Conservation (phyloP, 2,888 invertebrate genomes). For the Caenorhabditis afra region DNA sequence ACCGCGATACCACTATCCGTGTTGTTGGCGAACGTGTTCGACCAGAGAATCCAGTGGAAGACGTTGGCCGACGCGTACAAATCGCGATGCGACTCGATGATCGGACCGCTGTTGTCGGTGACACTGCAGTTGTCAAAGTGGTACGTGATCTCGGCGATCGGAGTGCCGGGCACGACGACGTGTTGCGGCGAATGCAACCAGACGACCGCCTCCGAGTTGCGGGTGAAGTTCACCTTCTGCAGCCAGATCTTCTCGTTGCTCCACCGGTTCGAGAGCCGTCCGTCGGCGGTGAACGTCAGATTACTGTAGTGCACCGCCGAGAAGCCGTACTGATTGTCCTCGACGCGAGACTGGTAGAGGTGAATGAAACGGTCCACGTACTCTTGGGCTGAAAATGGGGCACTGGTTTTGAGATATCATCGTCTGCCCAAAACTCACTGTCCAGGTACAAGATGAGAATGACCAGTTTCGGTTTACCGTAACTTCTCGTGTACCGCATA, state of each 20-base stretch:
- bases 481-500: slow-evolving; percentile 79
- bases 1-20: slow-evolving; percentile 90
- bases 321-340: slow-evolving; percentile 86
- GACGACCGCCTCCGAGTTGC: slow-evolving; percentile 78
- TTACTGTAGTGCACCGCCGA: slow-evolving; percentile 87
- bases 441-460: slow-evolving; percentile 79
- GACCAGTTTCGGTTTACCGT: slow-evolving; percentile 76
- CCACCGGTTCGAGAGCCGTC: slow-evolving; percentile 77
- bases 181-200: slow-evolving; percentile 80
- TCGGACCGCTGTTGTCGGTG: slow-evolving; percentile 89
- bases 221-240: slow-evolving; percentile 77
- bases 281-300: slow-evolving; percentile 73
- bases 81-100: slow-evolving; percentile 86
- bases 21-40: slow-evolving; percentile 87
- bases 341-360: slow-evolving; percentile 75
- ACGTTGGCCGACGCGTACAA: slow-evolving; percentile 95
- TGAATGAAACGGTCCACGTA: slow-evolving; percentile 79
- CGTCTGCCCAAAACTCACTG: slow-evolving; percentile 59
- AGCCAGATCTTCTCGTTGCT: slow-evolving; percentile 79
- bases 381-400: slow-evolving; percentile 74
- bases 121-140: slow-evolving; percentile 91
- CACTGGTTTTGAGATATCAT: no score
- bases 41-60: slow-evolving; percentile 89
- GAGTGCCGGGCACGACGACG: slow-evolving; percentile 81
- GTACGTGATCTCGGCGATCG: slow-evolving; percentile 89